These are phyloP conservation scores for Manis pentadactyla DNA, from an alignment of 2,797 vertebrate species.

Conservation along the genomic window DNA sequence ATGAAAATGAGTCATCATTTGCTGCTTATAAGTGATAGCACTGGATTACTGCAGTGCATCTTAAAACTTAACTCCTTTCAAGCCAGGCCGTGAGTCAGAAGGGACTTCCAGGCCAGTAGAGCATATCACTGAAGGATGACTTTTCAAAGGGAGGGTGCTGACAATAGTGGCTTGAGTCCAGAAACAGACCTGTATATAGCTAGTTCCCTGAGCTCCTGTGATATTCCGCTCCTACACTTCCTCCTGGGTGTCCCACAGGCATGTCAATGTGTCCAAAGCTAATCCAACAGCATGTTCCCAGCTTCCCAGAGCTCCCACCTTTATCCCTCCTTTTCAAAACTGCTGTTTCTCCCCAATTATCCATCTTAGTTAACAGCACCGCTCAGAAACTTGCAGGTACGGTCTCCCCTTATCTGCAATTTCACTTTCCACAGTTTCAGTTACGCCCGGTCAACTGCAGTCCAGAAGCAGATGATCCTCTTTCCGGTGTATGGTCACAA, in stretches of 20 bases:
- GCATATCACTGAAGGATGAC: background rate
- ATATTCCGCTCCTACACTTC: background rate
- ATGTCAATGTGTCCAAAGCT: accelerated
- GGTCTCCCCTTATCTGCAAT: background rate
- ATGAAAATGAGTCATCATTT: background rate
- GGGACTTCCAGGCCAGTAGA: background rate
- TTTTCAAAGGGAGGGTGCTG: background rate
- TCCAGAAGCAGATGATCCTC: background rate
- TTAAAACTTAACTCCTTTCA: background rate
- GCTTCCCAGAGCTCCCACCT: background rate
- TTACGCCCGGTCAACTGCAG: too few species aligned
- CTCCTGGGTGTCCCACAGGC: background rate
- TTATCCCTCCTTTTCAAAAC: background rate
- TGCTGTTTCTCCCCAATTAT: background rate
- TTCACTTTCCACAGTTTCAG: background rate
- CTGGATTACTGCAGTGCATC: background rate
- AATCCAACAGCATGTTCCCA: accelerated
- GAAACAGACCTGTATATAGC: background rate
- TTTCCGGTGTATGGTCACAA: background rate
- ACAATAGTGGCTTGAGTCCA: background rate
- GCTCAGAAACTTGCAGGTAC: accelerated
- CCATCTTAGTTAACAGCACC: accelerated
- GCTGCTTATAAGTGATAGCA: background rate
- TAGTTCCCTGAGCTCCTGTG: background rate
- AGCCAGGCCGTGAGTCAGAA: background rate